phyloP scores from a whole-genome alignment of 2,113 vertebrate genomes.

The Geococcyx californianus region DNA sequence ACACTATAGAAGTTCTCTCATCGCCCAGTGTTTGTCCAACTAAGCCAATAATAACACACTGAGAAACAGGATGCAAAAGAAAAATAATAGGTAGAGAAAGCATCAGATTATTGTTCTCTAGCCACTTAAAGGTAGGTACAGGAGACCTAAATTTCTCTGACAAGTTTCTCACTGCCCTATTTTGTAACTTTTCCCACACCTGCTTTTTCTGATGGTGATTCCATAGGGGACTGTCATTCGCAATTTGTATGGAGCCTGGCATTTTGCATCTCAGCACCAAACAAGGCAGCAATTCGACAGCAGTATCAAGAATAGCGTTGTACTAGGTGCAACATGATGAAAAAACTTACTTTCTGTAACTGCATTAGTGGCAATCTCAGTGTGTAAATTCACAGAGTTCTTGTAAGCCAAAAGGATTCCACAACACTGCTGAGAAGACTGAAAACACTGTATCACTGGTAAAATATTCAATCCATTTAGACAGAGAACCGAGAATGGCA shows the following conservation, averaged over 20 bases:
- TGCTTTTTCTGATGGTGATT: not conserved
- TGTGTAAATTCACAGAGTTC: not conserved
- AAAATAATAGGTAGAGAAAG: not conserved
- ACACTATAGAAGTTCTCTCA: not conserved
- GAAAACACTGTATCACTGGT: not conserved
- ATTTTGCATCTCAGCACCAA: not conserved
- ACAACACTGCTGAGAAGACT: not conserved
- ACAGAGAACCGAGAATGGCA: not conserved
- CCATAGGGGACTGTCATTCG: not conserved
- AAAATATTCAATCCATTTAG: not conserved
- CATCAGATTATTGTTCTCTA: not conserved
- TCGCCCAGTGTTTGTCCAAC: not conserved
- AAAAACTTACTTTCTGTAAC: not conserved
- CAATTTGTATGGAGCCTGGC: not conserved
- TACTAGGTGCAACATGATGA: accelerated
- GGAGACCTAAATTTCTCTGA: not conserved
- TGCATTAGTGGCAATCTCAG: not conserved
- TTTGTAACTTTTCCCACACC: not conserved
- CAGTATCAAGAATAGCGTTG: not conserved
- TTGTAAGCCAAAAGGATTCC: not conserved
- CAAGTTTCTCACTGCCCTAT: not conserved
- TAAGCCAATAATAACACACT: accelerated
- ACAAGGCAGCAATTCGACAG: not conserved
- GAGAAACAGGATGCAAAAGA: not conserved
- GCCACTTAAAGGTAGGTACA: not conserved